Conservation (phyloP, 1,140 invertebrate species). For the Cepaea nemoralis region DNA sequence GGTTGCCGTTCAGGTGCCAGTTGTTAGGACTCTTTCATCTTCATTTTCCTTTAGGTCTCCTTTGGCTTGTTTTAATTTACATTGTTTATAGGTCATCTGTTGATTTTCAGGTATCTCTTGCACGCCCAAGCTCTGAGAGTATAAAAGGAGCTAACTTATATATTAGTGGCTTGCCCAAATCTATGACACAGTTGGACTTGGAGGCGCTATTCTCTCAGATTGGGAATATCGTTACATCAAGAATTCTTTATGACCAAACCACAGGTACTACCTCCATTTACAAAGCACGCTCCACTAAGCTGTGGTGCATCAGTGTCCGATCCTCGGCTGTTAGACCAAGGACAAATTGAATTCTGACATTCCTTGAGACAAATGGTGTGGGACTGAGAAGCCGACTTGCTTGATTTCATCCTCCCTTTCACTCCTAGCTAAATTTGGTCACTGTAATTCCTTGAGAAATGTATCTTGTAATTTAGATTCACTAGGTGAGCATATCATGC, state of each 20-base stretch:
- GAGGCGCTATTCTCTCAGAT: slow-evolving; percentile 96
- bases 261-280: slow-evolving; percentile 78
- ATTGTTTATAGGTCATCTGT: slow-evolving; percentile 62
- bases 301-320: slow-evolving; percentile 15
- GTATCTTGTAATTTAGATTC: slow-evolving; percentile 10
- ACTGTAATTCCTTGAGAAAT: background rate
- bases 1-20: background rate
- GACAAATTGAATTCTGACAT: slow-evolving; percentile 2
- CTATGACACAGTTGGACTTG: slow-evolving; percentile 96
- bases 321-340: slow-evolving; percentile 1
- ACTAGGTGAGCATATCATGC: slow-evolving; percentile 15
- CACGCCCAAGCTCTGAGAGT: slow-evolving; percentile 96
- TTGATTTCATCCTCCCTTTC: background rate
- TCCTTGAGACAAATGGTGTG: slow-evolving; percentile 33
- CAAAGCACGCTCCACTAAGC: background rate
- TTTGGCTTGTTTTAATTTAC: slow-evolving; percentile 33
- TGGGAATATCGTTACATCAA: slow-evolving; percentile 97
- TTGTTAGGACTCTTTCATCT: background rate
- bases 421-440: slow-evolving; percentile 9
- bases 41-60: slow-evolving; percentile 22
- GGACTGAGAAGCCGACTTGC: slow-evolving; percentile 37
- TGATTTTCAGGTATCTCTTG: slow-evolving; percentile 90
- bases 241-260: slow-evolving; percentile 98
- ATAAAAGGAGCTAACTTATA: slow-evolving; percentile 99
- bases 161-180: slow-evolving; percentile 97